Conservation (phyloP, 2,113 vertebrate species). For the Pelmatolapia mariae region DNA sequence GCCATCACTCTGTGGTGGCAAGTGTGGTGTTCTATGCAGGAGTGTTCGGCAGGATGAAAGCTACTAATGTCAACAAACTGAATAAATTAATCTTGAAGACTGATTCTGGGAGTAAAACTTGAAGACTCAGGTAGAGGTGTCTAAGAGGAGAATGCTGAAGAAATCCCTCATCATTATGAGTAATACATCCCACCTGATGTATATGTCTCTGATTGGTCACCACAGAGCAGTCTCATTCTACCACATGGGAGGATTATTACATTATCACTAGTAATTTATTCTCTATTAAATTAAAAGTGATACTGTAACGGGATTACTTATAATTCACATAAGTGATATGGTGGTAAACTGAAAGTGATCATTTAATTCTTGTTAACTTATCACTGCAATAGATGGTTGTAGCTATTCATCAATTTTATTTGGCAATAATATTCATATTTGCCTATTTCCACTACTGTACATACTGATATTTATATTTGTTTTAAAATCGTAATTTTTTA, state of each 20-base stretch:
- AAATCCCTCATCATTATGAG: not conserved
- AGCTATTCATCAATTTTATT: not conserved
- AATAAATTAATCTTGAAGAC: not conserved
- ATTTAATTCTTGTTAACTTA: fast-evolving
- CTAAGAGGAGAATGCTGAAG: not conserved
- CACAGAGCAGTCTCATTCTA: not conserved
- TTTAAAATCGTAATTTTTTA: not conserved
- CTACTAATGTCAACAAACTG: not conserved
- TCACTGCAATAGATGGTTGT: not conserved
- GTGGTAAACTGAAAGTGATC: not conserved
- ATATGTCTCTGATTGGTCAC: not conserved
- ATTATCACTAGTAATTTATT: not conserved
- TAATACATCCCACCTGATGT: not conserved
- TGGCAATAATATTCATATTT: not conserved
- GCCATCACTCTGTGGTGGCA: not conserved
- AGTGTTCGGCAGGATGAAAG: not conserved
- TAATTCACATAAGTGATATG: not conserved
- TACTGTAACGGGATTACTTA: not conserved
- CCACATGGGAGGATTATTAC: not conserved
- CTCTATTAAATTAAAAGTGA: not conserved
- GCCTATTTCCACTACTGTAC: not conserved
- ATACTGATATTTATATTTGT: not conserved
- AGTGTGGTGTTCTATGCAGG: not conserved
- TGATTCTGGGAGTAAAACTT: not conserved
- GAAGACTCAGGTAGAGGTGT: not conserved